phyloP scores from a whole-genome alignment of 2,797 vertebrate genomes.

The Lycodopsis pacificus region DNA sequence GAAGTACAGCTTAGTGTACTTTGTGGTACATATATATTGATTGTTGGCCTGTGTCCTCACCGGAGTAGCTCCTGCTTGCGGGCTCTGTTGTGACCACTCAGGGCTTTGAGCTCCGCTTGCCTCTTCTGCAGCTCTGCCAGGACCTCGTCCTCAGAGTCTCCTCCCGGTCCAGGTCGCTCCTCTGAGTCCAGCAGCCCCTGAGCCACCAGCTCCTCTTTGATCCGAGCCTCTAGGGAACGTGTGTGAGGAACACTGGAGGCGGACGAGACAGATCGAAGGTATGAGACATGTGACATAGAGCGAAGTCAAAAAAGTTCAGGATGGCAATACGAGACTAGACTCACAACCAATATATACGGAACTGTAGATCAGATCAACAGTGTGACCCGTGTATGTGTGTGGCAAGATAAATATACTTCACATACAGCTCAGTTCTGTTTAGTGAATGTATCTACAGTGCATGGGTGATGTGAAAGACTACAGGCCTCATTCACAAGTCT shows the following conservation, averaged over 20 bases:
- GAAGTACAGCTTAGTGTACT: not conserved
- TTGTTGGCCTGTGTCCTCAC: constrained; percentile 75
- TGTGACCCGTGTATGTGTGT: not conserved
- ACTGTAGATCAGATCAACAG: not conserved
- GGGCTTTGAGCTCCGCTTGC: constrained; percentile 95
- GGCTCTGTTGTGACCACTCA: constrained; percentile 92
- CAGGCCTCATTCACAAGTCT: not conserved
- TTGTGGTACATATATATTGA: not conserved
- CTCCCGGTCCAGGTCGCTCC: constrained; percentile 90
- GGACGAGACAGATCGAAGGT: not conserved
- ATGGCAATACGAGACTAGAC: not conserved
- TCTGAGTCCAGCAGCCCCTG: constrained; percentile 96
- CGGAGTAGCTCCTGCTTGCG: constrained; percentile 96
- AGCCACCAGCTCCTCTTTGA: constrained; percentile 97
- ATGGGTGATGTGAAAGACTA: not conserved
- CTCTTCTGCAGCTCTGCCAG: constrained; percentile 95
- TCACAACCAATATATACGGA: not conserved
- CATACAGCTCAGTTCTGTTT: not conserved
- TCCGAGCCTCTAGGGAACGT: constrained; percentile 94
- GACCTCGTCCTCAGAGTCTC: constrained; percentile 96
- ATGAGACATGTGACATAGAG: not conserved
- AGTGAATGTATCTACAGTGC: not conserved
- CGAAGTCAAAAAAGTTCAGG: not conserved
- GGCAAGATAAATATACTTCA: not conserved
- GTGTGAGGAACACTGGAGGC: constrained; percentile 93